Conservation (phyloP, 2,113 vertebrate species). For the Heloderma charlesbogerti region DNA sequence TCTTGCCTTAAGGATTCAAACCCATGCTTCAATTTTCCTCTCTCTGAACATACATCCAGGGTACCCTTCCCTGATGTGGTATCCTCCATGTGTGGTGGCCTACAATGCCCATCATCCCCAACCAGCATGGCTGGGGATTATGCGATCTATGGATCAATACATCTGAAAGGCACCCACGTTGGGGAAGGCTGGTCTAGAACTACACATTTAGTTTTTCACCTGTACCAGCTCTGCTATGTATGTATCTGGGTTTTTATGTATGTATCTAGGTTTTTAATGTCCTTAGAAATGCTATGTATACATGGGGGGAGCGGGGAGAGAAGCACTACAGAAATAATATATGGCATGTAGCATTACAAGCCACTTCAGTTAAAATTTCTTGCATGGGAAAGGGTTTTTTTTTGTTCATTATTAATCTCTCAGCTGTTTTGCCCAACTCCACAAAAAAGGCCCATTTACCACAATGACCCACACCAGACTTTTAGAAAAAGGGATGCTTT, state of each 20-base stretch:
- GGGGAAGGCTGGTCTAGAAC: neutral
- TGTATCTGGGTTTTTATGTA: neutral
- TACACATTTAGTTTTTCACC: neutral
- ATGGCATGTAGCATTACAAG: neutral
- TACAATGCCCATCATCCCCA: neutral
- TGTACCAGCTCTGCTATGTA: neutral
- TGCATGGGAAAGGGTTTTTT: neutral
- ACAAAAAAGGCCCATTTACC: neutral
- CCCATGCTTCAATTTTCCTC: neutral
- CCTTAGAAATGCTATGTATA: neutral
- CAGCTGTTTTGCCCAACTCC: neutral
- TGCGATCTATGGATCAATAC: too few relatives aligned
- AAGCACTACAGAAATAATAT: neutral
- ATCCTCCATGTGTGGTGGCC: neutral
- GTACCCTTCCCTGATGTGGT: neutral
- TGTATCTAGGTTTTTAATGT: neutral
- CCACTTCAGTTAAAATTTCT: neutral
- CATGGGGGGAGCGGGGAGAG: rapidly evolving
- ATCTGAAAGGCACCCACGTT: neutral
- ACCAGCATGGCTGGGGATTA: neutral
- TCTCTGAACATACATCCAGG: neutral
- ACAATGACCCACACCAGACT: neutral
- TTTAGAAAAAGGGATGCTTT: neutral
- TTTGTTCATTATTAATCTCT: neutral
- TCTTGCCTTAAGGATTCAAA: neutral